Conservation (phyloP, 2,888 invertebrate genomes). For the Folsomia candida region DNA sequence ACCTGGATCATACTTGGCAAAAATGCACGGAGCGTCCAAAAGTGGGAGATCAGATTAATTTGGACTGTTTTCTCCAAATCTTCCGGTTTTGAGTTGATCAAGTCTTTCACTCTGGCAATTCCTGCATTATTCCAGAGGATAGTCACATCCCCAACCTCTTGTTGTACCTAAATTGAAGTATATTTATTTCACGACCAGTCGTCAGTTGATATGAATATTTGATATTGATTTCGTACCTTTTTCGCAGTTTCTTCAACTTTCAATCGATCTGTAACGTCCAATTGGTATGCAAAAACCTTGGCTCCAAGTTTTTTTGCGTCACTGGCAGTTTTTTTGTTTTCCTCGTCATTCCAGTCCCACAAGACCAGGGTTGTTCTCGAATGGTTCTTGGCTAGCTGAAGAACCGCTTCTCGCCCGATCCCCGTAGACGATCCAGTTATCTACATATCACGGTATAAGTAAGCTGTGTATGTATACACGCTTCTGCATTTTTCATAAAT, state of each 20-base stretch:
- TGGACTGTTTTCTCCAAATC: conserved; percentile 61
- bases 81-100: conserved; percentile 56
- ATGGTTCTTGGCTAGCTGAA: conserved; percentile 58
- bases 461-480: too few relatives aligned
- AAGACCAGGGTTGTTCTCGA: conserved; percentile 63
- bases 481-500: too few relatives aligned
- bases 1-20: conserved; percentile 62
- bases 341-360: conserved; percentile 63
- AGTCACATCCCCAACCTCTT: conserved; percentile 61
- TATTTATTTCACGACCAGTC: background rate
- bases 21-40: conserved; percentile 64
- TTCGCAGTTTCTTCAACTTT: conserved; percentile 52
- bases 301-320: conserved; percentile 58
- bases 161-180: conserved; percentile 53
- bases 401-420: conserved; percentile 64
- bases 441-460: conserved; percentile 55
- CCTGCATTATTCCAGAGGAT: conserved; percentile 79
- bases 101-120: conserved; percentile 56
- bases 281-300: conserved; percentile 58
- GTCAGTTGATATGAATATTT: background rate
- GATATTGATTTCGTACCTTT: conserved; percentile 16
- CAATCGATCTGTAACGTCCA: conserved; percentile 61
- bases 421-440: conserved; percentile 69
- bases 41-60: conserved; percentile 63
- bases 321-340: conserved; percentile 59